Evolutionary conservation across 2,888 invertebrate genomes (phyloP).

Genomic region (Epirrhoe tristata): DNA sequence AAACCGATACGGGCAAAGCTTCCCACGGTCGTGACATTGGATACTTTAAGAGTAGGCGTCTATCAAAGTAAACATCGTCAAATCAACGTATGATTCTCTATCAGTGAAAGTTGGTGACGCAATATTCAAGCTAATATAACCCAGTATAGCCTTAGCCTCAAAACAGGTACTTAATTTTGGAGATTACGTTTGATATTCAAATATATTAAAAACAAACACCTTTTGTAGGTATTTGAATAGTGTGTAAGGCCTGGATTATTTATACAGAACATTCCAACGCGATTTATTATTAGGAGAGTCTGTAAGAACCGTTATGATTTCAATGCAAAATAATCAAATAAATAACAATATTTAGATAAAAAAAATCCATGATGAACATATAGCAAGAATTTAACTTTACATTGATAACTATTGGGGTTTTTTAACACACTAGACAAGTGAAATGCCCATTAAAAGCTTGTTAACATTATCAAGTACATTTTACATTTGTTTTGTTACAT

Average conservation of each 20-base stretch:
- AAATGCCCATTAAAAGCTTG: slow-evolving; percentile 7
- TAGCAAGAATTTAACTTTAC: neutral
- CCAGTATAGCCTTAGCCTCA: slow-evolving; percentile 44
- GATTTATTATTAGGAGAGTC: neutral
- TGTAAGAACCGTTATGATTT: neutral
- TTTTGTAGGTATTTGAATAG: neutral
- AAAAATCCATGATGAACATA: neutral
- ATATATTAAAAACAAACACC: slow-evolving; percentile 16
- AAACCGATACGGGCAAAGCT: slow-evolving; percentile 29
- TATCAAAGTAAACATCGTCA: slow-evolving; percentile 40
- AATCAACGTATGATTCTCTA: slow-evolving; percentile 38
- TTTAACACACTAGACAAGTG: neutral
- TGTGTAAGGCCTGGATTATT: neutral
- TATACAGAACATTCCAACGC: neutral
- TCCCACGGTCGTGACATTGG: slow-evolving; percentile 46
- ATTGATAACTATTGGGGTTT: neutral
- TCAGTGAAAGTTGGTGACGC: slow-evolving; percentile 49
- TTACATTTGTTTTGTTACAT: slow-evolving; percentile 29
- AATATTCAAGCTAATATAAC: slow-evolving; percentile 41
- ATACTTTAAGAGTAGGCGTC: slow-evolving; percentile 40
- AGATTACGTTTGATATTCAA: slow-evolving; percentile 22
- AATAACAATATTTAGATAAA: neutral
- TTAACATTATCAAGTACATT: slow-evolving; percentile 28
- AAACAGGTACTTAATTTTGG: slow-evolving; percentile 28
- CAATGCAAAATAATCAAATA: neutral